Evolutionary conservation across 2,113 vertebrate species (phyloP).

Genomic region (Ceyx melanurus): DNA sequence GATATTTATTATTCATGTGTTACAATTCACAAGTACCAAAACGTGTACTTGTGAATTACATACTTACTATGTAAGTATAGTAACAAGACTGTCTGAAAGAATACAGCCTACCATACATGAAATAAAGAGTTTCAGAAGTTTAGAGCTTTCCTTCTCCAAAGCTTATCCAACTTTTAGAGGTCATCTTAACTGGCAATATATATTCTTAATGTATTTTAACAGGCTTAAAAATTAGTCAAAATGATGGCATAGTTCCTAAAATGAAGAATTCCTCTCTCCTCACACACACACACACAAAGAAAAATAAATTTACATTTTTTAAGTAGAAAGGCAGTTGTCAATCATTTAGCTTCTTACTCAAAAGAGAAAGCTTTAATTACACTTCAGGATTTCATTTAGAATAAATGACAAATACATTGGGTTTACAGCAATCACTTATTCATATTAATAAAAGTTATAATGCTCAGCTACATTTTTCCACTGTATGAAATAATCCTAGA

Average conservation of each 20-base stretch:
- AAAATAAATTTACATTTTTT: neutral
- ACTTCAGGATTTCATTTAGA: neutral
- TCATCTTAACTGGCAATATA: neutral
- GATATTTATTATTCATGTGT: neutral
- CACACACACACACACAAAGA: too few species aligned
- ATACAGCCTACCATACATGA: neutral
- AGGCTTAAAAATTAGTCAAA: neutral
- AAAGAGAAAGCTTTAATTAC: neutral
- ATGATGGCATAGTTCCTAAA: neutral
- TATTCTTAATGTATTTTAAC: neutral
- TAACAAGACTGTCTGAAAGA: neutral
- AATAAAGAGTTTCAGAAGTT: neutral
- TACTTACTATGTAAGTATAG: neutral
- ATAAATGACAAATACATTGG: neutral
- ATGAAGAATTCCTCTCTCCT: neutral
- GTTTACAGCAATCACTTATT: neutral
- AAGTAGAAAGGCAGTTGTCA: neutral
- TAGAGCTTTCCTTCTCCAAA: neutral
- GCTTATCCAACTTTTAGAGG: neutral
- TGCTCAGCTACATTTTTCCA: neutral
- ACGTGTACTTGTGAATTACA: too few species aligned
- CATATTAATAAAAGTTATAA: neutral
- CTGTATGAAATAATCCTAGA: neutral
- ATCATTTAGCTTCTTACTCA: neutral
- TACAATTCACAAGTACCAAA: neutral